These are phyloP conservation scores for Hystrix cristata DNA, from an alignment of 2,113 vertebrate species.

Conservation along the genomic window DNA sequence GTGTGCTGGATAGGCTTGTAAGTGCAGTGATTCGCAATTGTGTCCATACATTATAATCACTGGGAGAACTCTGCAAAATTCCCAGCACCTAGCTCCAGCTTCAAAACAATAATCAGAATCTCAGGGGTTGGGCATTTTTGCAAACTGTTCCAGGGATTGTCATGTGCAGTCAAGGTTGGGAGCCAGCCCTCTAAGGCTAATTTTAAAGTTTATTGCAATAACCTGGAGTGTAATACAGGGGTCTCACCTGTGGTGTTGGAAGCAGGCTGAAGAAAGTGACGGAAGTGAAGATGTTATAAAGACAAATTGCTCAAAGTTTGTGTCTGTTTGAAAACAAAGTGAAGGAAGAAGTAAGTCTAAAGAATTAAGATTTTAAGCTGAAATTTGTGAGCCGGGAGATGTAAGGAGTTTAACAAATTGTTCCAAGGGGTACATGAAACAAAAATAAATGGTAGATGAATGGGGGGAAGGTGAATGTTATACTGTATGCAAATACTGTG, in stretches of 20 bases:
- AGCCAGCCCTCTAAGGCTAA: background rate
- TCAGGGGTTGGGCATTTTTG: background rate
- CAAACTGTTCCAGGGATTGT: background rate
- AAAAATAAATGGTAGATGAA: slow-evolving; percentile 1
- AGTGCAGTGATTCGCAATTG: background rate
- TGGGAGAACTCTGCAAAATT: background rate
- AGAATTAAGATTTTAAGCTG: slow-evolving; percentile 37
- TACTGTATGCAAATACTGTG: background rate
- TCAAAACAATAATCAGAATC: background rate
- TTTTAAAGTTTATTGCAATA: slow-evolving; percentile 6
- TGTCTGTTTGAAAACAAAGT: slow-evolving; percentile 6
- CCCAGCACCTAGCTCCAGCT: background rate
- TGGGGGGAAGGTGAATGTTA: background rate
- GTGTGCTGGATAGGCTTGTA: background rate
- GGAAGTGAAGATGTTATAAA: slow-evolving; percentile 11
- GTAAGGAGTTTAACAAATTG: slow-evolving; percentile 51
- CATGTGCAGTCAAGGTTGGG: background rate
- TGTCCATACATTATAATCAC: background rate
- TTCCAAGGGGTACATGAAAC: background rate
- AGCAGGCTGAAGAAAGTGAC: background rate
- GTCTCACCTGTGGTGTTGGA: background rate
- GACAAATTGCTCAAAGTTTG: background rate
- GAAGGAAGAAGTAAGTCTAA: background rate
- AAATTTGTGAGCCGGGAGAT: background rate
- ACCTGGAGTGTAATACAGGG: background rate